phyloP scores from a whole-genome alignment of 2,113 vertebrate genomes.

The Cromileptes altivelis region DNA sequence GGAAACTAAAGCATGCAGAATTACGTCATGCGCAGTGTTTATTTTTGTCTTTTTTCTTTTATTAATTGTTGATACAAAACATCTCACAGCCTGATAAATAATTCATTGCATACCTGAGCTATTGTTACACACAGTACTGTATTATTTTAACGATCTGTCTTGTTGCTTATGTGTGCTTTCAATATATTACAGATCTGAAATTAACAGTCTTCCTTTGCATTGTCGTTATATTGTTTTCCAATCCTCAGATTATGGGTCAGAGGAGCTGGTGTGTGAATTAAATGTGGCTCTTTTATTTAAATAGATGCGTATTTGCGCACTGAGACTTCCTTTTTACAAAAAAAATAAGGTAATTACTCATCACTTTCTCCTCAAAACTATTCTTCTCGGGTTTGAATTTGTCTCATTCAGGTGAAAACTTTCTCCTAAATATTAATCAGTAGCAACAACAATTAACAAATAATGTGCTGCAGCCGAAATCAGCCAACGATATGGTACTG shows the following conservation, averaged over 20 bases:
- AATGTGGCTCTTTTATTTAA: background rate
- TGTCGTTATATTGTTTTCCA: background rate
- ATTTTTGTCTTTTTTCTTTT: background rate
- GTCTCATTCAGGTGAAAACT: background rate
- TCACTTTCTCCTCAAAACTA: background rate
- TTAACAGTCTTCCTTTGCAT: background rate
- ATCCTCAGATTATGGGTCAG: background rate
- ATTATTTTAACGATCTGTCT: slow-evolving; percentile 1
- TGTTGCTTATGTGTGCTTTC: slow-evolving; percentile 9
- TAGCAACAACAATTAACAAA: background rate
- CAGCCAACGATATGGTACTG: too few species aligned
- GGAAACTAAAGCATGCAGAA: background rate
- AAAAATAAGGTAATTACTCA: background rate
- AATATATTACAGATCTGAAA: background rate
- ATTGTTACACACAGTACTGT: background rate
- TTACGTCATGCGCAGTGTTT: background rate
- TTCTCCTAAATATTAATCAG: background rate
- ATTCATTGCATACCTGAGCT: slow-evolving; percentile 22
- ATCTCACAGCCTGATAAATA: slow-evolving; percentile 21
- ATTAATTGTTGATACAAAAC: background rate
- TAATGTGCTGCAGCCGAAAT: background rate
- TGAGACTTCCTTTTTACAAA: background rate
- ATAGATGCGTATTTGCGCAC: background rate
- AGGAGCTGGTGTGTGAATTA: background rate
- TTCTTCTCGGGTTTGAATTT: background rate